Percentiles rank a stretch among this genome's conserved stretches.
Evolutionary conservation across 2,113 vertebrate genomes (phyloP).

Genomic region (Nycticorax nycticorax): DNA sequence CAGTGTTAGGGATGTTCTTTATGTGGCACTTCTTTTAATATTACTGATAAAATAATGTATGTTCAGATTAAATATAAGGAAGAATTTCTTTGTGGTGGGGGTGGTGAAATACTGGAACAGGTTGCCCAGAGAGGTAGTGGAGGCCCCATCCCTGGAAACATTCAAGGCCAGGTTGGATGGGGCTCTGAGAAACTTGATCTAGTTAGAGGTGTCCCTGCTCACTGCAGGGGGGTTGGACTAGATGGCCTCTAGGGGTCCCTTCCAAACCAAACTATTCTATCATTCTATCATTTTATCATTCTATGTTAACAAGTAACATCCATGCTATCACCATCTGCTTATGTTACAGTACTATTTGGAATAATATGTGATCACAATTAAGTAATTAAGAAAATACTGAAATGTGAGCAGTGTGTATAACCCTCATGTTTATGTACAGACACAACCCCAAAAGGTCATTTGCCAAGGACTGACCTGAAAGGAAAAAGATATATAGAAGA

Average conservation of each 20-base stretch:
- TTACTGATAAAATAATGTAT: neutral
- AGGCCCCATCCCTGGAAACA: neutral
- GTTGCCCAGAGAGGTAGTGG: neutral
- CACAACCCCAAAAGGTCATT: neutral
- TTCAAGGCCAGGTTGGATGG: rapidly evolving
- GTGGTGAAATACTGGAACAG: neutral
- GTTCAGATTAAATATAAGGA: neutral
- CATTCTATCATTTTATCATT: neutral
- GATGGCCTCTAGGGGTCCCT: neutral
- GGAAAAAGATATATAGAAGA: neutral
- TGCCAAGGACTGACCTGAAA: neutral
- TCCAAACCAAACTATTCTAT: neutral
- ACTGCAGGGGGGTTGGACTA: neutral
- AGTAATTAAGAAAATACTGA: neutral
- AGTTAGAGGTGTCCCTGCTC: neutral
- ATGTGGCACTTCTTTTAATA: neutral
- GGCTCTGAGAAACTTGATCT: neutral
- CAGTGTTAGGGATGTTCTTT: neutral
- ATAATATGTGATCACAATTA: neutral
- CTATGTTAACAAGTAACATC: neutral
- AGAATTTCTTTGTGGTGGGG: neutral
- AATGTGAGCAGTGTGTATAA: neutral
- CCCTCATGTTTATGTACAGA: neutral
- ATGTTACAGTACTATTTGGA: neutral
- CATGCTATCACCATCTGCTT: neutral